These are phyloP conservation scores for Conopomorpha cramerella DNA, from an alignment of 1,140 invertebrate species.

Conservation along the genomic window DNA sequence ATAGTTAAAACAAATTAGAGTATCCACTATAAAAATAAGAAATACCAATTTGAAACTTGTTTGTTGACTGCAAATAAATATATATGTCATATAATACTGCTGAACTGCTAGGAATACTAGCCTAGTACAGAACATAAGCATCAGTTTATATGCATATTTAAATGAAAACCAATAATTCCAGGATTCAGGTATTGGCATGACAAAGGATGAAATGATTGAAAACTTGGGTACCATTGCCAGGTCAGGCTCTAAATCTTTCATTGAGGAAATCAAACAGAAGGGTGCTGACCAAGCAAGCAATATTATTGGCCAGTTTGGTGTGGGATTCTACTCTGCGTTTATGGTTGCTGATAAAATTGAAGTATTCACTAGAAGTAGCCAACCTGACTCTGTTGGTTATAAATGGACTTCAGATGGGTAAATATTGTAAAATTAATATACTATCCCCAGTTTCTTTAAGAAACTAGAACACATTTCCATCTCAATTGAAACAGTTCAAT, in stretches of 20 bases:
- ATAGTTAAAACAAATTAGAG: no score
- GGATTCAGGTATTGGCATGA: slow-evolving; percentile 95
- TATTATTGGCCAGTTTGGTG: slow-evolving; percentile 98
- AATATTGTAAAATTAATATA: slow-evolving; percentile 11
- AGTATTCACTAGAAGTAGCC: slow-evolving; percentile 78
- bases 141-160: no score
- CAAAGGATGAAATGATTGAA: slow-evolving; percentile 85
- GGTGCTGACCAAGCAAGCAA: slow-evolving; percentile 66
- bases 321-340: slow-evolving; percentile 97
- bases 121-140: no score
- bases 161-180: no score
- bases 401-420: slow-evolving; percentile 92
- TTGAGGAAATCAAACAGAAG: slow-evolving; percentile 82
- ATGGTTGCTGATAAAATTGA: slow-evolving; percentile 96
- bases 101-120: no score
- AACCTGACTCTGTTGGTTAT: slow-evolving; percentile 69
- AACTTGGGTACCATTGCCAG: slow-evolving; percentile 95
- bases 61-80: no score
- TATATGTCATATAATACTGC: no score
- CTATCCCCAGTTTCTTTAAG: slow-evolving; percentile 3
- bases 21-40: no score
- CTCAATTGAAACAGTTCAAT: no score
- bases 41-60: no score
- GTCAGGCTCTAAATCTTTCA: slow-evolving; percentile 93
- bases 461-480: no score